Evolutionary conservation across 2,888 invertebrate species (phyloP), one percentile per base, ranked within the genome.

Genomic region (Euspilapteryx auroguttella): DNA sequence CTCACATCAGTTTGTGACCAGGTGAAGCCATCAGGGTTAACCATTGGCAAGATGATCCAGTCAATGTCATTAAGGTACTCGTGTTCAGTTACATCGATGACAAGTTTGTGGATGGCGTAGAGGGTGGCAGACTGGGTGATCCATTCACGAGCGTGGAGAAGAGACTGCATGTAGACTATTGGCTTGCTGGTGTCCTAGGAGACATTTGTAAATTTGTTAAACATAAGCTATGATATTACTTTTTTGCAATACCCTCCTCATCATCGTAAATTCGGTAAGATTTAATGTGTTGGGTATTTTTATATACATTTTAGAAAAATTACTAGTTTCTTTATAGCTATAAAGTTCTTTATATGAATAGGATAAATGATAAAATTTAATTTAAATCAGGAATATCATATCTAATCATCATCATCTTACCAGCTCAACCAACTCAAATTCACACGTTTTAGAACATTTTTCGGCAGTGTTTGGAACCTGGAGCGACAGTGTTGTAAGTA

Each of bases 1-100:
- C 33, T 29, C 41, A 78, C 79, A 27, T 33, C 46, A 1, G 55
- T 55, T 36, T 79, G 80, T 2, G 80, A 71, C 50, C 65, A 82
- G 32, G 78, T 80, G 40, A 85, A 87, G 2, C 88, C 87, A 50
- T 88, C 87, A 4, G 87, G 86, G 48, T 88, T 88, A 20, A 81
- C 61, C 5, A 81, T 63, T 0, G 87, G 87, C 10, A 86, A 34
- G 25, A 85, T 75, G 38, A 78, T 78, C 82, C 85, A 86, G 45
- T 87, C 85, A 21, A 84, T 68, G 21, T 78, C 55, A 9, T 78
- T 53, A 4, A 83, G 46, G 2, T 87, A 44, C 23, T 75, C 53
- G 3, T 46, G 48, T 31, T 81, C 80, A 2, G 52, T 58, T 5
- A 73, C 55, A 38, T 85, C 80, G 25, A 78, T 66, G 2, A 85